These are phyloP conservation scores for Microcebus murinus DNA, from an alignment of 2,113 vertebrate species.

Conservation along the genomic window DNA sequence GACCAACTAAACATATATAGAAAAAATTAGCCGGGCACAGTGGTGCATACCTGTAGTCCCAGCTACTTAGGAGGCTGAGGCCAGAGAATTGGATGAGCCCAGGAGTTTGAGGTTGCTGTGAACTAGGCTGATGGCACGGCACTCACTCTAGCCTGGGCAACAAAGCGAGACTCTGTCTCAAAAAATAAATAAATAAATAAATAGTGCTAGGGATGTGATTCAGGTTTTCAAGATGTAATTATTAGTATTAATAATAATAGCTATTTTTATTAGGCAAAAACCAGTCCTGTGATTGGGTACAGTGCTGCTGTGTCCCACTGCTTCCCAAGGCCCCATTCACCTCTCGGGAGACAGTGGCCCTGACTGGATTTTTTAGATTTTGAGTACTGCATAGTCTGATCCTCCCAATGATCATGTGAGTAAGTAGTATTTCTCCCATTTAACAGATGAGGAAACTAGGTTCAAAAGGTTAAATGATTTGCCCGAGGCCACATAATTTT, in stretches of 20 bases:
- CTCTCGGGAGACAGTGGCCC: neutral
- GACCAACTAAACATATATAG: no score
- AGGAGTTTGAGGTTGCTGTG: no score
- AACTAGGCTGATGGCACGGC: no score
- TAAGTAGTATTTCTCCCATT: neutral
- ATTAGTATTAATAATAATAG: neutral
- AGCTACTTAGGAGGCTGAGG: no score
- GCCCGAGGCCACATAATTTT: neutral
- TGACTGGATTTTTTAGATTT: neutral
- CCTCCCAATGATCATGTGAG: neutral
- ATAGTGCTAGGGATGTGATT: neutral
- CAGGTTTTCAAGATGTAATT: neutral
- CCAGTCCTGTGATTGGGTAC: neutral
- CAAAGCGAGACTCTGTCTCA: no score
- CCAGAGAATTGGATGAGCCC: no score
- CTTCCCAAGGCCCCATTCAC: neutral
- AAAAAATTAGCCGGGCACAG: no score
- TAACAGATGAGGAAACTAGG: neutral
- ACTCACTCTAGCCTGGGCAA: no score
- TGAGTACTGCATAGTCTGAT: neutral
- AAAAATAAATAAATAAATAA: neutral
- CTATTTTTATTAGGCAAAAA: neutral
- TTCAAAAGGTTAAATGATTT: neutral
- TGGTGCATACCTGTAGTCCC: no score
- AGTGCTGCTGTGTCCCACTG: neutral